Evolutionary conservation across 2,888 invertebrate species (phyloP), one percentile per base, ranked within the genome.

Genomic region (Pristionchus japonicus): DNA sequence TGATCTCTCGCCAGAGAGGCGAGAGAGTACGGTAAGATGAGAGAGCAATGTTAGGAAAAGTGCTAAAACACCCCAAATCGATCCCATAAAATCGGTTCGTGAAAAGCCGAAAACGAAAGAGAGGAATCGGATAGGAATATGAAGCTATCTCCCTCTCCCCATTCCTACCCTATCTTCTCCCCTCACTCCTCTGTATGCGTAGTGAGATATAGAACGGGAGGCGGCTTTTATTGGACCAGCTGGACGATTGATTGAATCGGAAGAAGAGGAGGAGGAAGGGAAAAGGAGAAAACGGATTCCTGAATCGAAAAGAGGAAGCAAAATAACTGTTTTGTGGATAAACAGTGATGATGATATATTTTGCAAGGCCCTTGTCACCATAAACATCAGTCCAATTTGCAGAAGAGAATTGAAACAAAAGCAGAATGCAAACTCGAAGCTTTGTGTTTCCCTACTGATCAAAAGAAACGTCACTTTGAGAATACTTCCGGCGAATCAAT

Each of bases 181-280:
- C 77, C n/a, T n/a, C 43, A 27, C 43, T 40, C 17, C 17, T 15
- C 15, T 77, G 77, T 77, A 77, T 77, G 77, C 77, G n/a, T 27
- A 77, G 77, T 9, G 77, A 77, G 77, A 43, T n/a, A 77, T 77
- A 77, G 77, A 77, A 77, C 77, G 77, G 77, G 77, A 70, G 77
- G 47, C 23, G 40, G 43, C n/a, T 37, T 7, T 77, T 77, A 77
- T 77, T 77, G 77, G 77, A 47, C 77, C 43, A 77, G 77, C 77
- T 77, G 77, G 77, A 15, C 40, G n/a, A 43, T 77, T 43, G 43
- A 43, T 77, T 43, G 43, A 47, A 77, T 77, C 77, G 77, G 47
- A 77, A 77, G 43, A 77, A 77, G n/a, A 47, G 47, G 13, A 20
- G 37, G 37, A 34, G 9, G 74, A 43, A 74, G 74, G 77, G 17